Evolutionary conservation across 2,797 vertebrate genomes (phyloP).

Genomic region (Furcifer pardalis): DNA sequence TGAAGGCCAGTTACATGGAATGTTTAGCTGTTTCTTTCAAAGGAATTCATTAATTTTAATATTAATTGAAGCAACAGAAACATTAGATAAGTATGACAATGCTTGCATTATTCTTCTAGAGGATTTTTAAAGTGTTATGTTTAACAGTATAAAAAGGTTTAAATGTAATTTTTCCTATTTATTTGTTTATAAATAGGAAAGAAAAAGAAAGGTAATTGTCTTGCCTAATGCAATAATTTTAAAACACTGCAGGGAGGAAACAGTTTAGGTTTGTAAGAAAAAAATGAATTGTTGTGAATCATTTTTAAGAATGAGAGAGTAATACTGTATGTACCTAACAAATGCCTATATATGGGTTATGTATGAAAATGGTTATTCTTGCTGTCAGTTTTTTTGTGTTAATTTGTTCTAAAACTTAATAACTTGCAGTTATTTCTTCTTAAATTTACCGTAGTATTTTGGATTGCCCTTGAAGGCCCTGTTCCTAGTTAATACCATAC

Average conservation of each 20-base stretch:
- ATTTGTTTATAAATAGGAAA: background rate
- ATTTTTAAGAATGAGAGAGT: constrained; percentile 9
- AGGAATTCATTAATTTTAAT: constrained; percentile 36
- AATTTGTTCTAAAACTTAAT: constrained; percentile 24
- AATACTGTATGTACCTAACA: accelerated
- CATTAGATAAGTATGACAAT: constrained; percentile 12
- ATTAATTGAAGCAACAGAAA: constrained; percentile 42
- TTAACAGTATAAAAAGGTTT: background rate
- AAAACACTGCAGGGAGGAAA: constrained; percentile 15
- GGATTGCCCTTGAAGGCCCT: background rate
- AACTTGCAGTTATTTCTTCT: background rate
- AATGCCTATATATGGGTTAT: constrained; percentile 8
- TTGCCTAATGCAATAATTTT: constrained; percentile 22
- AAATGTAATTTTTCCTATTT: background rate
- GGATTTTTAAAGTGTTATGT: background rate
- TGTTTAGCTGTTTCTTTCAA: constrained; percentile 35
- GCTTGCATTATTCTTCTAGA: constrained; percentile 10
- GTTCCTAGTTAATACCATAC: constrained; percentile 37
- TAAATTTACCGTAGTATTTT: constrained; percentile 45
- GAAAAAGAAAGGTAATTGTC: accelerated
- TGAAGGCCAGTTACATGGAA: constrained; percentile 22
- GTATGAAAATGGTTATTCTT: constrained; percentile 24
- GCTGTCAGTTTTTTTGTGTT: constrained; percentile 15
- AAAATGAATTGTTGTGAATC: constrained; percentile 15
- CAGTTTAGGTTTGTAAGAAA: constrained; percentile 11